Evolutionary conservation across 2,797 vertebrate genomes (phyloP).

Genomic region (Gallirallus australis): DNA sequence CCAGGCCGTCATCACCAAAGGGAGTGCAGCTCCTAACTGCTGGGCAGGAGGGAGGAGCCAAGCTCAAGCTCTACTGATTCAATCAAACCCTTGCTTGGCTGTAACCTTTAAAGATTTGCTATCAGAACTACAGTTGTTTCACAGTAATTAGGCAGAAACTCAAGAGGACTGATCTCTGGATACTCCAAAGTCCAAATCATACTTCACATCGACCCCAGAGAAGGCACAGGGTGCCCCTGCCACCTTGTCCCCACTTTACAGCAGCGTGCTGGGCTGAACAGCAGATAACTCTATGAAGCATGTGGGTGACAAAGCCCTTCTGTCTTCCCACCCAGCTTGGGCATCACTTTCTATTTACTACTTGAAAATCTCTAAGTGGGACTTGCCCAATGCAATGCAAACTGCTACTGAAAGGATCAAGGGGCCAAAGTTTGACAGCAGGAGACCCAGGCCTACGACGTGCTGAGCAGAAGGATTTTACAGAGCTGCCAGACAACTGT

Average conservation of each 20-base stretch:
- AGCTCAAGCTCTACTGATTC: background rate
- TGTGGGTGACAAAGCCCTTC: background rate
- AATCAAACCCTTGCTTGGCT: constrained; percentile 24
- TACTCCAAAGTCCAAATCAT: background rate
- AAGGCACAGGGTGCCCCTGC: background rate
- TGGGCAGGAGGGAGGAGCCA: background rate
- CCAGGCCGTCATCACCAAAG: background rate
- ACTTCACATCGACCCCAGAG: background rate
- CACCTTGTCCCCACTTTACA: background rate
- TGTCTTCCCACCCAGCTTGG: background rate
- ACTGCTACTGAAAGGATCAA: constrained; percentile 17
- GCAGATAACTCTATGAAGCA: background rate
- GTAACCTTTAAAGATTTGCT: background rate
- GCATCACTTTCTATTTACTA: constrained; percentile 10
- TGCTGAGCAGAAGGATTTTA: background rate
- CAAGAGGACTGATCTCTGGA: background rate
- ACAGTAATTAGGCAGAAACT: constrained; percentile 10
- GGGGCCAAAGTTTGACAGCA: constrained; percentile 41
- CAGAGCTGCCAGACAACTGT: background rate
- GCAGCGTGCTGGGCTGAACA: background rate
- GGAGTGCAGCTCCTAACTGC: background rate
- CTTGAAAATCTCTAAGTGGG: background rate
- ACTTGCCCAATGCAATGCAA: background rate
- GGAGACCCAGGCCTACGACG: background rate
- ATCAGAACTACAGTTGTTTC: background rate